A percentile compares a stretch with the other conserved stretches of the same genome.
Conservation (phyloP, 2,113 vertebrate species). For the Tragelaphus scriptus region DNA sequence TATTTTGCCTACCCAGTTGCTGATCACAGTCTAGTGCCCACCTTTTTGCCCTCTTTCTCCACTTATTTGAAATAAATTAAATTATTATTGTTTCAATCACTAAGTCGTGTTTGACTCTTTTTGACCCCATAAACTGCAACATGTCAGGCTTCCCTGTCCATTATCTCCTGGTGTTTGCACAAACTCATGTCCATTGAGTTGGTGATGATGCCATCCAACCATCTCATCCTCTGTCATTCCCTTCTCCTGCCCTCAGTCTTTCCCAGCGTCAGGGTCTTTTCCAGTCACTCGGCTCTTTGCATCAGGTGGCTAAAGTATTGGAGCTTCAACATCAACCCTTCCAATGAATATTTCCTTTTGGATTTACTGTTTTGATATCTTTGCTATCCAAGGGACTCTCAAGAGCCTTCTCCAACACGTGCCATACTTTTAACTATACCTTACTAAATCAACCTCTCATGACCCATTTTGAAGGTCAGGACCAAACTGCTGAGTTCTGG, state of each 20-base stretch:
- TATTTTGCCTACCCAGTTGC: neutral
- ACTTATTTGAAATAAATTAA: neutral
- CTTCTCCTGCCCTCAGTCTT: neutral
- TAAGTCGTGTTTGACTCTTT: neutral
- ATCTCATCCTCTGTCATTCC: neutral
- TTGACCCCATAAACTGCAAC: neutral
- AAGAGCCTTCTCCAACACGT: neutral
- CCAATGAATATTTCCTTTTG: neutral
- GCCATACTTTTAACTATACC: neutral
- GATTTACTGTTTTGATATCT: neutral
- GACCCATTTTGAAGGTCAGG: neutral
- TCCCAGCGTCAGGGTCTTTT: neutral
- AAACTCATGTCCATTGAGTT: neutral
- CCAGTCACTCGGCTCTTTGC: neutral
- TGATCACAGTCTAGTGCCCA: neutral
- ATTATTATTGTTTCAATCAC: neutral
- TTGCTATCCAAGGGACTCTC: neutral
- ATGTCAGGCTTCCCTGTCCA: neutral
- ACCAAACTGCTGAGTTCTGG: neutral
- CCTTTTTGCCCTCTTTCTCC: neutral
- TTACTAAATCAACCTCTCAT: neutral
- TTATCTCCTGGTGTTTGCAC: neutral
- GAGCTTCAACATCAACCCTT: neutral
- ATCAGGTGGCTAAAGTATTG: neutral
- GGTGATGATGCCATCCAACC: neutral